Evolutionary conservation across 2,113 vertebrate genomes (phyloP).

Genomic region (Typhlomys cinereus): DNA sequence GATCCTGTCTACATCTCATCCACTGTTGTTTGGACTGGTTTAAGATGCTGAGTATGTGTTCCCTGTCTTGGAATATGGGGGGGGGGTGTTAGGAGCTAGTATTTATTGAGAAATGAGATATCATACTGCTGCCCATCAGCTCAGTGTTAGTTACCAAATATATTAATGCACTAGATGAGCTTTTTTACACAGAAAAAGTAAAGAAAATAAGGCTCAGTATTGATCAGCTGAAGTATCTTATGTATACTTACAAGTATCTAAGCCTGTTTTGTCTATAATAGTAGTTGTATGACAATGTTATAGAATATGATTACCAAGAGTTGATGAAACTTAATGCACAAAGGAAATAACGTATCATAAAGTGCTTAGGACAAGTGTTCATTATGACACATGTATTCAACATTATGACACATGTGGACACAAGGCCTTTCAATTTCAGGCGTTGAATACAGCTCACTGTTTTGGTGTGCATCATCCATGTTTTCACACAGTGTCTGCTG

Average conservation of each 20-base stretch:
- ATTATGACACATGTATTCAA: background rate
- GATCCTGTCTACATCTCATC: too few relatives aligned
- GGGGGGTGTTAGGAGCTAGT: too few relatives aligned
- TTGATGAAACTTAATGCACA: background rate
- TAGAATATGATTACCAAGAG: background rate
- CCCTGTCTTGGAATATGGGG: too few relatives aligned
- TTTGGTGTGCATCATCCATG: background rate
- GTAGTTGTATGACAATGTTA: background rate
- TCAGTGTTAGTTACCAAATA: background rate
- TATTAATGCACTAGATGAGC: background rate
- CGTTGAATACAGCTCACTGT: background rate
- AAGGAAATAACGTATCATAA: background rate
- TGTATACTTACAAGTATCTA: too few relatives aligned
- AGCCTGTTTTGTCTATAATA: background rate
- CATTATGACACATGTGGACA: background rate
- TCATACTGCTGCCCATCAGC: background rate
- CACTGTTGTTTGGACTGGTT: too few relatives aligned
- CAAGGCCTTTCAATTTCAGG: background rate
- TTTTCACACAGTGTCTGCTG: background rate
- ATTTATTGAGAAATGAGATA: background rate
- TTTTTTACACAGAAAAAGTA: background rate
- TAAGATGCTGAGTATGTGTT: too few relatives aligned
- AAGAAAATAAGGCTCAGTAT: background rate
- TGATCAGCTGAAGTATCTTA: background rate
- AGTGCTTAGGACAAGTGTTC: background rate